Conservation (phyloP, 2,888 invertebrate genomes). For the Taenaris catops region DNA sequence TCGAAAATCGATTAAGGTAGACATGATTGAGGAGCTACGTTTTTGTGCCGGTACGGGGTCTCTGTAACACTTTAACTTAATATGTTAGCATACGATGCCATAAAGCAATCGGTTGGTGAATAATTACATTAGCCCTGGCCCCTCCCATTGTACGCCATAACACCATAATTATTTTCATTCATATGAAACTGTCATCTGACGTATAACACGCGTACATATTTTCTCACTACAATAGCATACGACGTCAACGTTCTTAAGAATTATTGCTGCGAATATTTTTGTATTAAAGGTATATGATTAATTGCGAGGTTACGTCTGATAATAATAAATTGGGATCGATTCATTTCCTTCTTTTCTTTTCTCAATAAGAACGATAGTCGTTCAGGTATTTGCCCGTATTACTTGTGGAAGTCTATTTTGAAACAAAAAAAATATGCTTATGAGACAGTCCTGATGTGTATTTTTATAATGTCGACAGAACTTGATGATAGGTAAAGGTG, state of each 20-base stretch:
- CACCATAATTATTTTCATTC: conserved; percentile 52
- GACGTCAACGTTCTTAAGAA: conserved; percentile 26
- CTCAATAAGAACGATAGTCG: too few species aligned
- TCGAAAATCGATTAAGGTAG: conserved; percentile 69
- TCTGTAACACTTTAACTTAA: conserved; percentile 37
- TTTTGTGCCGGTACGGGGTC: conserved; percentile 43
- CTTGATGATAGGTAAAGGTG: too few species aligned
- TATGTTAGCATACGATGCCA: conserved; percentile 60
- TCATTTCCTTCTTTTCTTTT: too few species aligned
- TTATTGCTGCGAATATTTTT: conserved; percentile 24
- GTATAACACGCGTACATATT: conserved; percentile 39
- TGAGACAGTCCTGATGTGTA: too few species aligned
- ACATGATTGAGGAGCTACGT: conserved; percentile 61
- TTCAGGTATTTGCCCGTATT: too few species aligned
- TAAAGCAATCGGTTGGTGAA: conserved; percentile 64
- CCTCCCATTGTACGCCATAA: conserved; percentile 48
- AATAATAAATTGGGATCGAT: too few species aligned
- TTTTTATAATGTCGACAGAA: too few species aligned
- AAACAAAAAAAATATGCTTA: too few species aligned
- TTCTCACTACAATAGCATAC: conserved; percentile 30
- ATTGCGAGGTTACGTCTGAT: conserved; percentile 13
- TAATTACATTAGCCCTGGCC: conserved; percentile 54
- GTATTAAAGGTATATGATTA: conserved; percentile 22
- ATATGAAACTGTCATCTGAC: conserved; percentile 37
- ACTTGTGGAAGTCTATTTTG: too few species aligned